Conservation (phyloP, 1,140 invertebrate genomes). For the Calephelis virginiensis region DNA sequence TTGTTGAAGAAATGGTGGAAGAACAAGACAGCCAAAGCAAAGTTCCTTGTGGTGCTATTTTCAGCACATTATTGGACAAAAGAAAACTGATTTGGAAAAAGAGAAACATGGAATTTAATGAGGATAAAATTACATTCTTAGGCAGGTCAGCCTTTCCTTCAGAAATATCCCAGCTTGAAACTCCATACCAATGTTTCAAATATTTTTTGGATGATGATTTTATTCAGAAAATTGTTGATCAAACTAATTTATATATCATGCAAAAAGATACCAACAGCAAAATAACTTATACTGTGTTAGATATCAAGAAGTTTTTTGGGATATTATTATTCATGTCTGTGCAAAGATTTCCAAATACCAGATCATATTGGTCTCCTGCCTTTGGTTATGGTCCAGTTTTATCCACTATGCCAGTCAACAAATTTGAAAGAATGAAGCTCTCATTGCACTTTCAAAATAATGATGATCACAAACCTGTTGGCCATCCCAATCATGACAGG, state of each 20-base stretch:
- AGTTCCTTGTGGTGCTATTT: constrained; percentile 5
- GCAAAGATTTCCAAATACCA: constrained; percentile 21
- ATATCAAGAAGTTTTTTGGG: constrained; percentile 2
- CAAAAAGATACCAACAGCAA: background rate
- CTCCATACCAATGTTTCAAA: background rate
- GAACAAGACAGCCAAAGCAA: constrained; percentile 7
- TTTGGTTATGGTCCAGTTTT: constrained; percentile 47
- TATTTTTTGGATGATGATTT: background rate
- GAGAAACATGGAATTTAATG: background rate
- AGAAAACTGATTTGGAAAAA: background rate
- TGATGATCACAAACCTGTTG: constrained; percentile 16
- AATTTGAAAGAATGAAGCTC: constrained; percentile 49
- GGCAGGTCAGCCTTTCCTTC: background rate
- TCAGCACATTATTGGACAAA: background rate
- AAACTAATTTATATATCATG: background rate
- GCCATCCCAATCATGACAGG: constrained; percentile 9
- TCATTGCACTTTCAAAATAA: constrained; percentile 27
- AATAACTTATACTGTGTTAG: constrained; percentile 2
- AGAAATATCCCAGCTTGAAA: background rate
- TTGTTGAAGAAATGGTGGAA: constrained; percentile 9
- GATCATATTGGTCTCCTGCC: constrained; percentile 19
- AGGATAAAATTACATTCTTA: constrained; percentile 1
- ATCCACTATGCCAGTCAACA: constrained; percentile 49
- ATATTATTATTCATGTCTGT: constrained; percentile 6
- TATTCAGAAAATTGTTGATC: constrained; percentile 2